These are phyloP conservation scores for Empis stercorea DNA, from an alignment of 2,888 invertebrate species.

Conservation along the genomic window DNA sequence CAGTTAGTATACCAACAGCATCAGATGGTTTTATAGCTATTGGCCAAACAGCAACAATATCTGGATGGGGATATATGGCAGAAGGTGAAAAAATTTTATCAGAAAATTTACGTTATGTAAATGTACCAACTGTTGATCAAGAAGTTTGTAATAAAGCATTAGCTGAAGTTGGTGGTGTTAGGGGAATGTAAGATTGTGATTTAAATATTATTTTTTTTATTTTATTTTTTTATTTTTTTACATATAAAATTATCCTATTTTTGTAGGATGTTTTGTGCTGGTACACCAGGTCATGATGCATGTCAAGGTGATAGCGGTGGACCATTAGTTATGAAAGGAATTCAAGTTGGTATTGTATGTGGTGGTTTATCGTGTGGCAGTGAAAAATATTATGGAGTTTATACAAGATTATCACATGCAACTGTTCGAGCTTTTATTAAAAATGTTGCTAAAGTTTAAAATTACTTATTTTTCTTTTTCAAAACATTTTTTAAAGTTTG, in stretches of 20 bases:
- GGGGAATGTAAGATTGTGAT: constrained; percentile 8
- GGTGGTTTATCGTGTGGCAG: constrained; percentile 10
- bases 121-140: constrained; percentile 10
- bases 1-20: constrained; percentile 2
- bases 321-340: constrained; percentile 7
- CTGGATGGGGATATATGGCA: constrained; percentile 11
- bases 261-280: constrained; percentile 13
- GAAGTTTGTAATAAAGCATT: constrained; percentile 7
- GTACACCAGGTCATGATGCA: constrained; percentile 9
- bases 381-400: constrained; percentile 9
- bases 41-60: constrained; percentile 8
- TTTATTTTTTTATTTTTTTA: neutral
- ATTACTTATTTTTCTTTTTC: no score
- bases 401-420: constrained; percentile 8
- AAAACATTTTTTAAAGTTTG: no score
- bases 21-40: constrained; percentile 1
- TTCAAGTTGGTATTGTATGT: constrained; percentile 11
- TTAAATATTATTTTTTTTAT: neutral
- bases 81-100: constrained; percentile 6
- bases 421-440: constrained; percentile 9
- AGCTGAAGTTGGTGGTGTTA: constrained; percentile 6
- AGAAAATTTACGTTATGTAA: constrained; percentile 6
- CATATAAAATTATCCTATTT: no score
- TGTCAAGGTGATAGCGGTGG: constrained; percentile 13
- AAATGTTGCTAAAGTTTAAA: constrained; percentile 7